A percentile compares a stretch with the other conserved stretches of the same genome.
phyloP scores from a whole-genome alignment of 2,888 invertebrate species.

The Microctonus aethiopoides region DNA sequence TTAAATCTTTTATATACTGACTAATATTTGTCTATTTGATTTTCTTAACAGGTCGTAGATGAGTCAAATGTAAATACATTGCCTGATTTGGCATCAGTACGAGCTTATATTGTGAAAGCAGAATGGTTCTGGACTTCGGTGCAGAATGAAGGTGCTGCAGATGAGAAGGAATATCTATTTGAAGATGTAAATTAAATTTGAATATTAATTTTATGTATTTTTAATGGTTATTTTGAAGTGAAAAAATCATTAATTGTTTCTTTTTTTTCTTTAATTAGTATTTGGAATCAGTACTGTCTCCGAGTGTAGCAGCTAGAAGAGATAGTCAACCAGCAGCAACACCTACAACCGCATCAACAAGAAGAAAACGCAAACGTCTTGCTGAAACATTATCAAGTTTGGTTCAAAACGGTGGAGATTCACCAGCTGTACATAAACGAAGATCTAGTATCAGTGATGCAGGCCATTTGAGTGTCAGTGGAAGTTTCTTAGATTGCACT shows the following conservation, averaged over 20 bases:
- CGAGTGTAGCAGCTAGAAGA: constrained; percentile 67
- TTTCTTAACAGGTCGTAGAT: constrained; percentile 79
- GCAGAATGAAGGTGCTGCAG: constrained; percentile 93
- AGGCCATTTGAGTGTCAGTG: constrained; percentile 84
- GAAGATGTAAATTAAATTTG: constrained; percentile 88
- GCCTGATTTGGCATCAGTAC: constrained; percentile 76
- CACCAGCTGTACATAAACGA: constrained; percentile 77
- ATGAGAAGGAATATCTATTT: constrained; percentile 89
- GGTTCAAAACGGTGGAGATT: constrained; percentile 68
- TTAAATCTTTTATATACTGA: neutral
- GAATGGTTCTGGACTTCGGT: constrained; percentile 99
- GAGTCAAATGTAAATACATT: constrained; percentile 79
- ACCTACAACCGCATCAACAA: constrained; percentile 69
- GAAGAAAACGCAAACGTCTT: constrained; percentile 86
- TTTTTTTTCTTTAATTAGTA: constrained; percentile 59
- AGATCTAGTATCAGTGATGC: constrained; percentile 89
- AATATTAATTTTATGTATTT: neutral
- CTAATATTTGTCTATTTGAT: neutral
- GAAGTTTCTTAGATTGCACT: constrained; percentile 90
- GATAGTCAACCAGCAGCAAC: constrained; percentile 70
- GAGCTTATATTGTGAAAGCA: constrained; percentile 84
- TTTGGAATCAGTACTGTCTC: constrained; percentile 69
- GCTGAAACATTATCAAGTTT: constrained; percentile 73
- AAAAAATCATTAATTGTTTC: constrained; percentile 20
- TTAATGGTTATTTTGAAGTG: neutral